Conservation (phyloP, 2,113 vertebrate genomes). For the Bothrops jararaca region DNA sequence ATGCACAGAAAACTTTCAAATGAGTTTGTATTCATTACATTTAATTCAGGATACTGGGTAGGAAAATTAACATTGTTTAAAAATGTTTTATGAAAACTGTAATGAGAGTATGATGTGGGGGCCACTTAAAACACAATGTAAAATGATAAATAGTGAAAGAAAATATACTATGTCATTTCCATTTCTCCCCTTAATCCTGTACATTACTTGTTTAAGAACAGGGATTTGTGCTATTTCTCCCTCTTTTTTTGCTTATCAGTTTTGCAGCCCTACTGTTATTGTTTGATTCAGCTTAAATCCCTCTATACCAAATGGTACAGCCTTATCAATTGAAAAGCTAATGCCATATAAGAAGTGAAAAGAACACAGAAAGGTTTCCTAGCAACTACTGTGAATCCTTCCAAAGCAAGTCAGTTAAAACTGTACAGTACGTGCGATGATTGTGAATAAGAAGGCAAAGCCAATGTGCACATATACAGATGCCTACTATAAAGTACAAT, state of each 20-base stretch:
- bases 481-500: conserved; percentile 63
- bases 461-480: conserved; percentile 63
- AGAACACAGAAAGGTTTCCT: conserved; percentile 75
- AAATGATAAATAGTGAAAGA: conserved; percentile 52
- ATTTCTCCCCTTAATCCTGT: conserved; percentile 51
- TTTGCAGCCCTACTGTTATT: conserved; percentile 59
- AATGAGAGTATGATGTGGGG: conserved; percentile 36
- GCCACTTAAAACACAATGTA: conserved; percentile 38
- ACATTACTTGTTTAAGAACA: conserved; percentile 59
- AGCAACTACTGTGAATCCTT: conserved; percentile 73
- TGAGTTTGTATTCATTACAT: background rate
- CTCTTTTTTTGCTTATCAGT: conserved; percentile 52
- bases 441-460: conserved; percentile 62
- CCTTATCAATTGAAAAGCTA: conserved; percentile 73
- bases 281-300: conserved; percentile 70
- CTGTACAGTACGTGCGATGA: conserved; percentile 59
- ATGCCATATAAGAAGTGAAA: conserved; percentile 70
- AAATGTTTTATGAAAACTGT: conserved; percentile 43
- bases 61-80: conserved; percentile 3
- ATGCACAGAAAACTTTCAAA: background rate
- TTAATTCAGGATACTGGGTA: background rate
- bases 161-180: conserved; percentile 31
- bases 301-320: conserved; percentile 65
- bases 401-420: conserved; percentile 74
- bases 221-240: conserved; percentile 39